Evolutionary conservation across 2,888 invertebrate species (phyloP).

Genomic region (Megalurothrips usitatus): DNA sequence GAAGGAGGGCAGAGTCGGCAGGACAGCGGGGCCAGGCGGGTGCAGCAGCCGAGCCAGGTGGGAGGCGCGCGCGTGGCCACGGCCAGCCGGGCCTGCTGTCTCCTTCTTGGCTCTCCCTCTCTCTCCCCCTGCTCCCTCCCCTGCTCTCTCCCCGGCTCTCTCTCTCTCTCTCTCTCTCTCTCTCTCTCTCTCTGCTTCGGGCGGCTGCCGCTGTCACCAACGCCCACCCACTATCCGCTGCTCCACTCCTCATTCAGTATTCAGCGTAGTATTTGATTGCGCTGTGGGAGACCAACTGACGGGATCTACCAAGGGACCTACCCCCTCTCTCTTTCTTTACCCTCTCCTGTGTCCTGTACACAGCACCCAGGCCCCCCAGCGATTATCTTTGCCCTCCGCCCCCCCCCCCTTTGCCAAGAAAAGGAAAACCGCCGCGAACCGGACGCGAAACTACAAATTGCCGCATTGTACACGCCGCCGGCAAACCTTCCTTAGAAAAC

Average conservation of each 20-base stretch:
- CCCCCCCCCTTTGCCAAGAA: too few relatives aligned
- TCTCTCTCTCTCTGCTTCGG: neutral
- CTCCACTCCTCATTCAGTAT: conserved; percentile 7
- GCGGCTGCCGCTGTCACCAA: neutral
- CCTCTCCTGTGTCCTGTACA: too few relatives aligned
- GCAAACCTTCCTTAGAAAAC: too few relatives aligned
- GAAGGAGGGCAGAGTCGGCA: neutral
- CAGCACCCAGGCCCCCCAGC: too few relatives aligned
- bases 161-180: neutral
- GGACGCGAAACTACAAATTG: too few relatives aligned
- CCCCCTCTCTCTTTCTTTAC: neutral
- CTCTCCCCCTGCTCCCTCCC: neutral
- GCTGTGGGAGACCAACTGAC: neutral
- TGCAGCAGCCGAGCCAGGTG: neutral
- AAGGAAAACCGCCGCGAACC: too few relatives aligned
- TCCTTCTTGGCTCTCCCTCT: neutral
- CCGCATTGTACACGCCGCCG: too few relatives aligned
- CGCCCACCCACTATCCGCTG: neutral
- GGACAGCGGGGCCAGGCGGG: neutral
- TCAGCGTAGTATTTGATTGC: conserved; percentile 13
- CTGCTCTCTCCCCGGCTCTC: neutral
- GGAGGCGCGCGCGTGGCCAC: neutral
- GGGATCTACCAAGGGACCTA: neutral
- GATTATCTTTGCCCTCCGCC: neutral
- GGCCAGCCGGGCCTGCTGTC: neutral